Conservation (phyloP, 1,140 invertebrate genomes). For the Drosophila melanica region DNA sequence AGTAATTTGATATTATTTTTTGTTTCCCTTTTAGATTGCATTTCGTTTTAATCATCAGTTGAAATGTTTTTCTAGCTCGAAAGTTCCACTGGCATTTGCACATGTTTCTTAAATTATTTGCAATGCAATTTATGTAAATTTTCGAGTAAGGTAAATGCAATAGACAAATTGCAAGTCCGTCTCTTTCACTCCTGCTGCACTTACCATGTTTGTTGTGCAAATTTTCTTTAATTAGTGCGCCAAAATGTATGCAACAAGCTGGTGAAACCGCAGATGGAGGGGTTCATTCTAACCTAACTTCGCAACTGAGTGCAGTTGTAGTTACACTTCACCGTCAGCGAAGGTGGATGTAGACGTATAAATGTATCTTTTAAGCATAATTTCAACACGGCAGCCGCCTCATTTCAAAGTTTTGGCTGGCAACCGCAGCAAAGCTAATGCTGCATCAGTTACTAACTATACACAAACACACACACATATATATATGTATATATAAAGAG, state of each 20-base stretch:
- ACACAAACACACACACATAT: constrained; percentile 18
- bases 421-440: constrained; percentile 24
- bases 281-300: neutral
- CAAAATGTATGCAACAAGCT: constrained; percentile 45
- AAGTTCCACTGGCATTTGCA: neutral
- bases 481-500: neutral
- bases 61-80: neutral
- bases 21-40: neutral
- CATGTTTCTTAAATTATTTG: constrained; percentile 50
- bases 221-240: constrained; percentile 70
- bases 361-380: constrained; percentile 41
- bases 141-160: constrained; percentile 30
- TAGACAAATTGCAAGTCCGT: constrained; percentile 29
- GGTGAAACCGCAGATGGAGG: neutral
- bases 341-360: constrained; percentile 8
- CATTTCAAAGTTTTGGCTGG: constrained; percentile 52
- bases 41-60: neutral
- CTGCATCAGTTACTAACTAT: constrained; percentile 20
- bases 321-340: neutral
- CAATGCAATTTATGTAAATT: constrained; percentile 58
- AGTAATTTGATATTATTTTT: neutral
- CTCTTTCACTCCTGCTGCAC: neutral
- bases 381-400: constrained; percentile 41
- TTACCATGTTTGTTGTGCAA: constrained; percentile 45
- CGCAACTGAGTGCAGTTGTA: neutral